phyloP scores from a whole-genome alignment of 2,113 vertebrate genomes.

The Platichthys flesus region DNA sequence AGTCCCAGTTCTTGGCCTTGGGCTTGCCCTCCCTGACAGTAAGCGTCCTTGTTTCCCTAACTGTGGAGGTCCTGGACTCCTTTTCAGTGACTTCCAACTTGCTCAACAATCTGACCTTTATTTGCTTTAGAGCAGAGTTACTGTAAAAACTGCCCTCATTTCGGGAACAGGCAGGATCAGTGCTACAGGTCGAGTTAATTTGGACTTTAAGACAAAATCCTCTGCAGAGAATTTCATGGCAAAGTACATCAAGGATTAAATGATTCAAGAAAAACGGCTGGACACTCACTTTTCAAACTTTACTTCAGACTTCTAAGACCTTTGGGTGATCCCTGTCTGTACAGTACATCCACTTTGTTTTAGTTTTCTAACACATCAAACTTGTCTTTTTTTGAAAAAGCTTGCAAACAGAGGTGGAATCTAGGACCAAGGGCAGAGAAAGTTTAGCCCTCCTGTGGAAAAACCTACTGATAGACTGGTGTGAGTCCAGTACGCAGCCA shows the following conservation, averaged over 20 bases:
- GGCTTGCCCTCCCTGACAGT: constrained; percentile 59
- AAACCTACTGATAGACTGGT: constrained; percentile 48
- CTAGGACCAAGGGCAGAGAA: constrained; percentile 34
- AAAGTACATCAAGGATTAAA: constrained; percentile 34
- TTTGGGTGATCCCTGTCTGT: background rate
- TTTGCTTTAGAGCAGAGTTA: constrained; percentile 46
- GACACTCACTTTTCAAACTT: constrained; percentile 34
- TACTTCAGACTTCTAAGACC: constrained; percentile 23
- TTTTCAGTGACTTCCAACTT: constrained; percentile 44
- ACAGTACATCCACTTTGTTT: constrained; percentile 19
- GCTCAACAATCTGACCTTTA: constrained; percentile 70
- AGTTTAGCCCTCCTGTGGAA: constrained; percentile 36
- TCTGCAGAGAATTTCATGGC: constrained; percentile 25
- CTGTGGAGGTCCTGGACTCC: constrained; percentile 59
- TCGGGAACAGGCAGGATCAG: constrained; percentile 31
- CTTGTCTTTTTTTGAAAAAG: constrained; percentile 38
- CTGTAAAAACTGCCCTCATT: constrained; percentile 54
- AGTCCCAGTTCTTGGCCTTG: constrained; percentile 42
- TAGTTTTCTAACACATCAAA: constrained; percentile 11
- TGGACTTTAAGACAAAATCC: constrained; percentile 37
- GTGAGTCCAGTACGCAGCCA: constrained; percentile 12
- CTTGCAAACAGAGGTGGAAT: constrained; percentile 46
- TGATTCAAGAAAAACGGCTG: background rate
- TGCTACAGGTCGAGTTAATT: constrained; percentile 28
- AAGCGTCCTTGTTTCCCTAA: constrained; percentile 68